phyloP scores from a whole-genome alignment of 2,888 invertebrate species.

The Agonopterix subpropinquella region DNA sequence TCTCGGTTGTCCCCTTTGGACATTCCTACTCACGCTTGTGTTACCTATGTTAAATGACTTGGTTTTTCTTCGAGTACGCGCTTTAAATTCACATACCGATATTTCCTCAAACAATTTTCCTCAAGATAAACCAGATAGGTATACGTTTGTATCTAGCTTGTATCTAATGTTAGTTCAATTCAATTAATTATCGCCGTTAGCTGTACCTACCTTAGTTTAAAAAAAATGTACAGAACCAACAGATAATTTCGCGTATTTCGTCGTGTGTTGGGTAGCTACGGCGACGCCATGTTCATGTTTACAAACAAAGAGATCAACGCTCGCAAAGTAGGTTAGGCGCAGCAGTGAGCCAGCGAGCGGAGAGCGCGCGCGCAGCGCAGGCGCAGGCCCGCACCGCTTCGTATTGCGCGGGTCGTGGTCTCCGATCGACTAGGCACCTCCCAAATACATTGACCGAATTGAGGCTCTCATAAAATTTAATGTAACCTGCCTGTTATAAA shows the following conservation, averaged over 20 bases:
- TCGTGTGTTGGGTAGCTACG: conserved; percentile 23
- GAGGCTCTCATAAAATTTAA: background rate
- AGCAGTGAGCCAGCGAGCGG: conserved; percentile 38
- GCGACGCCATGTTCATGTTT: conserved; percentile 62
- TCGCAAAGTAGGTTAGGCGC: conserved; percentile 70
- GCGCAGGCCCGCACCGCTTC: conserved; percentile 27
- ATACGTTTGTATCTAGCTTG: no score
- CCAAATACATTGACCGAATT: conserved; percentile 4
- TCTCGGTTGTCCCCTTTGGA: no score
- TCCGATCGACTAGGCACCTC: conserved; percentile 18
- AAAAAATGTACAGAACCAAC: conserved; percentile 6
- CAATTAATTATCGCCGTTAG: no score
- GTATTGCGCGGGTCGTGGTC: conserved; percentile 72
- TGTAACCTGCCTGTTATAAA: background rate
- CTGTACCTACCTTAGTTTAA: no score
- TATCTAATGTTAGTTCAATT: no score
- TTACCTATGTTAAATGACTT: no score
- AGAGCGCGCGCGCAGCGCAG: conserved; percentile 27
- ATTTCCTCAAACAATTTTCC: no score
- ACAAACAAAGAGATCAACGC: conserved; percentile 75
- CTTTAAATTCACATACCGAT: no score
- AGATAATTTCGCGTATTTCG: conserved; percentile 6
- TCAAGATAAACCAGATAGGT: no score
- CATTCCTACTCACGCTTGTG: no score
- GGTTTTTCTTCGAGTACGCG: no score